Percentiles rank a stretch among this genome's conserved stretches.
Evolutionary conservation across 2,113 vertebrate genomes (phyloP).

Genomic region (Albula goreensis): DNA sequence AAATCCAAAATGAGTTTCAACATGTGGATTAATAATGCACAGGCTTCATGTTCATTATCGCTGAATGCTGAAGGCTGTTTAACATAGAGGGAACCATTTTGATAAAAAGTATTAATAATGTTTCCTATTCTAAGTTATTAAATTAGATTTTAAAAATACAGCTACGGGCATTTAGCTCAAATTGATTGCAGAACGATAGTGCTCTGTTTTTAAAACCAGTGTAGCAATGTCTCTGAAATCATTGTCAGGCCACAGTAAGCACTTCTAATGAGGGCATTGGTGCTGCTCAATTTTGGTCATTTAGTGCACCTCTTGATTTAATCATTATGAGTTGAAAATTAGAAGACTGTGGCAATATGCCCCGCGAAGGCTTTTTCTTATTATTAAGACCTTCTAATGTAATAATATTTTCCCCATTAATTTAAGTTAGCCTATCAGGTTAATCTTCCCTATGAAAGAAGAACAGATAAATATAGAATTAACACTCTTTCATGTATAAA

Average conservation of each 20-base stretch:
- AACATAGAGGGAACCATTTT: conserved; percentile 94
- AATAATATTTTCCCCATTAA: conserved; percentile 57
- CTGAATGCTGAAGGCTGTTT: conserved; percentile 98
- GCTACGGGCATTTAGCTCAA: conserved; percentile 95
- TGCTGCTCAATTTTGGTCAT: conserved; percentile 65
- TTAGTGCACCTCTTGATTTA: conserved; percentile 70
- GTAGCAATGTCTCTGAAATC: conserved; percentile 45
- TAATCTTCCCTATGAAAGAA: conserved; percentile 66
- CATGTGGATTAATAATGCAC: conserved; percentile 96
- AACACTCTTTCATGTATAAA: conserved; percentile 59
- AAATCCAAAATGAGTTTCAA: conserved; percentile 94
- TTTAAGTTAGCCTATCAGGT: conserved; percentile 64
- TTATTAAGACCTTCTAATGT: conserved; percentile 59
- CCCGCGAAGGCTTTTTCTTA: conserved; percentile 52
- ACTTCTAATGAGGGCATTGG: conserved; percentile 65
- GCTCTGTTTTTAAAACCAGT: conserved; percentile 83
- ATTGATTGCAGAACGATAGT: conserved; percentile 96
- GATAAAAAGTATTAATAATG: conserved; percentile 99
- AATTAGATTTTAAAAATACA: conserved; percentile 99
- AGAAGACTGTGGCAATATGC: conserved; percentile 57
- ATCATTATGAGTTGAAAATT: conserved; percentile 67
- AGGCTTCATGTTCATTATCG: conserved; percentile 93
- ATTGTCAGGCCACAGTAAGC: conserved; percentile 59
- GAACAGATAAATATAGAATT: conserved; percentile 62
- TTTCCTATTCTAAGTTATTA: conserved; percentile 99